phyloP scores from a whole-genome alignment of 2,797 vertebrate genomes.

The Siniperca obscura region DNA sequence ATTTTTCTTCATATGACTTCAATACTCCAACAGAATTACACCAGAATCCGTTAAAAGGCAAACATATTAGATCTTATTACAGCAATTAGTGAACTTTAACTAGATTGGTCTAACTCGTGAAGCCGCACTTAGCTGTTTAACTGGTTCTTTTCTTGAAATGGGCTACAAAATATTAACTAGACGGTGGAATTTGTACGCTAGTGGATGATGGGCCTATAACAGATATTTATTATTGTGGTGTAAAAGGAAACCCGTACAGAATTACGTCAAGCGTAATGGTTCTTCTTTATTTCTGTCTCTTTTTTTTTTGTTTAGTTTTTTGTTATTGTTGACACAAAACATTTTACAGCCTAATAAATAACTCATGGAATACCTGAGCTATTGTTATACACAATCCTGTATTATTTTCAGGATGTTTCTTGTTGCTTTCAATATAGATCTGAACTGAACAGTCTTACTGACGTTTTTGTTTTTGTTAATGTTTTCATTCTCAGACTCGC shows the following conservation, averaged over 20 bases:
- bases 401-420: not conserved
- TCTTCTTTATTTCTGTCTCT: not conserved
- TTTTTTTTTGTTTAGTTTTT: not conserved
- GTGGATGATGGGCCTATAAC: not conserved
- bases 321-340: constrained; percentile 21
- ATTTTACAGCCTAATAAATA: constrained; percentile 29
- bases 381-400: not conserved
- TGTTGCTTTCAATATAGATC: not conserved
- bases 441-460: not conserved
- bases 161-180: constrained; percentile 15
- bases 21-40: not conserved
- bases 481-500: not conserved
- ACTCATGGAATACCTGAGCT: constrained; percentile 25
- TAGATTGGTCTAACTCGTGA: not conserved
- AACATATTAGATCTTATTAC: not conserved
- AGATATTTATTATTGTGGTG: constrained; percentile 15
- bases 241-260: constrained; percentile 6
- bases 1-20: not conserved
- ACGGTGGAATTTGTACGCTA: constrained; percentile 3
- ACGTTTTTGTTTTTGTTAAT: not conserved
- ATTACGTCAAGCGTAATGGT: not conserved
- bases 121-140: constrained; percentile 3
- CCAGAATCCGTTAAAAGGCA: not conserved
- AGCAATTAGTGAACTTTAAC: not conserved
- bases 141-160: not conserved